Percentiles rank a stretch among this genome's conserved stretches.
phyloP scores from a whole-genome alignment of 1,140 invertebrate genomes.

The Polypedilum vanderplanki region DNA sequence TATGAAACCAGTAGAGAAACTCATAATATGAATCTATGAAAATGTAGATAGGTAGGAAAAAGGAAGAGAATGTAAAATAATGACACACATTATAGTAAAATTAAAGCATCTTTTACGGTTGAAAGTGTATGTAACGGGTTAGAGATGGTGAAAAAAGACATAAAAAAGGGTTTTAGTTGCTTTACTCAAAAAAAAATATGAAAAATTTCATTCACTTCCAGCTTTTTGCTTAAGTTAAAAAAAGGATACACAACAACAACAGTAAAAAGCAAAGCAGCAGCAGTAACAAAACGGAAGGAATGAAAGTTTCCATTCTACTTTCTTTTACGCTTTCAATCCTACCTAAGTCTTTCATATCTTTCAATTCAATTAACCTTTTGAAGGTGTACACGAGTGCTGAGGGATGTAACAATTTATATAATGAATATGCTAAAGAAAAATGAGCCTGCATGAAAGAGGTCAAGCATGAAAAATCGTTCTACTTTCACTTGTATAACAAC shows the following conservation, averaged over 20 bases:
- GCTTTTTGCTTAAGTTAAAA: too few species aligned
- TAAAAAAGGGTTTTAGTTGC: neutral
- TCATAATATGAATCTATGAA: neutral
- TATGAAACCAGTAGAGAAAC: neutral
- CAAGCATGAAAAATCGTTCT: slow-evolving; percentile 20
- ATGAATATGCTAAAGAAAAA: slow-evolving; percentile 24
- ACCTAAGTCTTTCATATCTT: slow-evolving; percentile 4
- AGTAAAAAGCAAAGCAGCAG: too few species aligned
- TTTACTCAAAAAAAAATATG: neutral
- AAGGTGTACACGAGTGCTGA: slow-evolving; percentile 3
- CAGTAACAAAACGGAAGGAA: neutral
- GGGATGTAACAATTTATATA: slow-evolving; percentile 16
- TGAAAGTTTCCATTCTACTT: neutral
- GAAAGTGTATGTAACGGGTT: neutral
- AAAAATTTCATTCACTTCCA: neutral
- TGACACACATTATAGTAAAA: slow-evolving; percentile 19
- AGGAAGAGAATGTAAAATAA: neutral
- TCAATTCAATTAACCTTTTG: slow-evolving; percentile 29
- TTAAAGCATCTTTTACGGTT: neutral
- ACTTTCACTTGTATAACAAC: neutral
- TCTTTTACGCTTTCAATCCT: neutral
- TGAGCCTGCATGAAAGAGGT: slow-evolving; percentile 12
- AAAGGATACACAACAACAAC: neutral
- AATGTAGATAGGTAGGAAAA: neutral
- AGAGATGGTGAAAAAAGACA: neutral